Evolutionary conservation across 2,888 invertebrate genomes (phyloP).

Genomic region (Proisotoma minuta): DNA sequence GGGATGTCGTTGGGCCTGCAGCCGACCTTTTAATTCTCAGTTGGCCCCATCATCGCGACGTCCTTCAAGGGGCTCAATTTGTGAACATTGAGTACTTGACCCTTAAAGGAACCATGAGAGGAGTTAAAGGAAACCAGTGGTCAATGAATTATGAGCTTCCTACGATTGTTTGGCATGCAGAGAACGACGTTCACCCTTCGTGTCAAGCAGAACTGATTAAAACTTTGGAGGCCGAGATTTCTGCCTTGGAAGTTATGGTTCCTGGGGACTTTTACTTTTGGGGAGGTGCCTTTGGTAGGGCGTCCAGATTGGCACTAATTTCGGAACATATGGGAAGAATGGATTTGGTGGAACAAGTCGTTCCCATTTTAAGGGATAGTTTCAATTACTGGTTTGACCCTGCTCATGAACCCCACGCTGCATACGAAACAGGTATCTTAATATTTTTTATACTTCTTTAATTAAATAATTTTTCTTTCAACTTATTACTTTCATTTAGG

Average conservation of each 20-base stretch:
- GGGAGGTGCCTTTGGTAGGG: slow-evolving; percentile 37
- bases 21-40: slow-evolving; percentile 23
- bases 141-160: slow-evolving; percentile 21
- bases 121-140: slow-evolving; percentile 30
- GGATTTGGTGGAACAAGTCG: slow-evolving; percentile 25
- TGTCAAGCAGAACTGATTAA: slow-evolving; percentile 29
- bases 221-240: slow-evolving; percentile 35
- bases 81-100: slow-evolving; percentile 36
- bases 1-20: slow-evolving; percentile 27
- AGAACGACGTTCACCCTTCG: slow-evolving; percentile 23
- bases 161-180: slow-evolving; percentile 33
- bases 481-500: too few relatives aligned
- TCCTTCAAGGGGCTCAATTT: slow-evolving; percentile 17
- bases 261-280: slow-evolving; percentile 44
- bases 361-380: slow-evolving; percentile 30
- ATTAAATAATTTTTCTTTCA: too few relatives aligned
- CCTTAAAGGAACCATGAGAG: slow-evolving; percentile 34
- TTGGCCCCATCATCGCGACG: slow-evolving; percentile 34
- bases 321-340: slow-evolving; percentile 31
- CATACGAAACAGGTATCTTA: slow-evolving; percentile 36
- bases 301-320: slow-evolving; percentile 29
- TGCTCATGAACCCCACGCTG: slow-evolving; percentile 16
- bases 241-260: slow-evolving; percentile 19
- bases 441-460: too few relatives aligned
- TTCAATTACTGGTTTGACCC: slow-evolving; percentile 27